These are phyloP conservation scores for Theonella swinhoei DNA, from an alignment of 37 sponge, comb jelly and placozoan genomes.

Conservation along the genomic window DNA sequence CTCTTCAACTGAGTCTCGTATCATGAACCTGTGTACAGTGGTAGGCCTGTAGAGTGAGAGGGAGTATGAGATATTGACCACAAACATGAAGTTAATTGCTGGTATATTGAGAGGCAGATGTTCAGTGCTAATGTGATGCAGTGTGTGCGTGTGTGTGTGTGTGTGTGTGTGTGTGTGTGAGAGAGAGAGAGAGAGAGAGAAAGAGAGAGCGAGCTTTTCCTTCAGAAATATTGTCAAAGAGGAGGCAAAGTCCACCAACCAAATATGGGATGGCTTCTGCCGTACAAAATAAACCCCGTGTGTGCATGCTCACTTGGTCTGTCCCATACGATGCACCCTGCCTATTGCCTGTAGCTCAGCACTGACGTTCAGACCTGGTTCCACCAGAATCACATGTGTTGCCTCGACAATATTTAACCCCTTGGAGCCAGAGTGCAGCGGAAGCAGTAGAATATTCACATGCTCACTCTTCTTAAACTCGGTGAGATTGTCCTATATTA, in stretches of 20 bases:
- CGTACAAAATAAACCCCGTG: too few relatives aligned
- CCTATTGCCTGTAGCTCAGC: slow-evolving; percentile 87
- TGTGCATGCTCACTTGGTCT: slow-evolving; percentile 62
- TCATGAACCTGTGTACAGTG: slow-evolving; percentile 54
- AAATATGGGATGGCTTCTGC: slow-evolving; percentile 23
- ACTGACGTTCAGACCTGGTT: slow-evolving; percentile 78
- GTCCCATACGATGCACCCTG: slow-evolving; percentile 85
- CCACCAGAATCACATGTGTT: slow-evolving; percentile 85
- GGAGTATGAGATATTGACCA: too few relatives aligned
- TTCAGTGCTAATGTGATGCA: slow-evolving; percentile 13
- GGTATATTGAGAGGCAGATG: neutral
- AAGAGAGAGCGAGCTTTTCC: neutral
- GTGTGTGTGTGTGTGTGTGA: slow-evolving; percentile 55
- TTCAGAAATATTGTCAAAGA: neutral
- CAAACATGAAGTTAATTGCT: neutral
- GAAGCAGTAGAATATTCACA: slow-evolving; percentile 72
- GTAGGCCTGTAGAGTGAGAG: neutral
- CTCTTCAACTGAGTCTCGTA: slow-evolving; percentile 62
- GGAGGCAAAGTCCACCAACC: slow-evolving; percentile 16
- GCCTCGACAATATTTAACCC: slow-evolving; percentile 89
- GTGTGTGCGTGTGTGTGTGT: slow-evolving; percentile 50
- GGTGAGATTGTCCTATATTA: slow-evolving; percentile 21
- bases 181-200: slow-evolving; percentile 20
- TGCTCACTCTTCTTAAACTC: slow-evolving; percentile 50
- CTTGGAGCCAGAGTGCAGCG: slow-evolving; percentile 76